These are phyloP conservation scores for Phylloscopus trochiloides DNA, from an alignment of 2,113 vertebrate species.

Conservation along the genomic window DNA sequence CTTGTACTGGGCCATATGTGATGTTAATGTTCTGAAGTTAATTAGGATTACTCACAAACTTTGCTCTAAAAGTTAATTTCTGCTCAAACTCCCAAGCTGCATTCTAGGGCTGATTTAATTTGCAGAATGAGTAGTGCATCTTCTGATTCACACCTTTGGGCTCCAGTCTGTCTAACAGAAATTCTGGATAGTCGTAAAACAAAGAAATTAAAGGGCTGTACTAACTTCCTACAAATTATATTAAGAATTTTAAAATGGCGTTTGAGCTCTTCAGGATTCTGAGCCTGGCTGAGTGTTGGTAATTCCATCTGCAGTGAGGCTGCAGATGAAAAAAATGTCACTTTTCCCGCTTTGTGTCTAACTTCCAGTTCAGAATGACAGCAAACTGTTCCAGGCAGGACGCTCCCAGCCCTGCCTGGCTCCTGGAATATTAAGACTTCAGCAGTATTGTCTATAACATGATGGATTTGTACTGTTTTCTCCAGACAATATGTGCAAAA, in stretches of 20 bases:
- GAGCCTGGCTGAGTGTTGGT: neutral
- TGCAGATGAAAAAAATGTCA: neutral
- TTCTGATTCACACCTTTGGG: conserved; percentile 36
- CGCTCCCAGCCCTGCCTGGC: neutral
- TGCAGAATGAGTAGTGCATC: neutral
- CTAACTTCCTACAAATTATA: neutral
- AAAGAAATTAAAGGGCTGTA: neutral
- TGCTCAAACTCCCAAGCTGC: neutral
- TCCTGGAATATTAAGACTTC: neutral
- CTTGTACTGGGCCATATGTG: neutral
- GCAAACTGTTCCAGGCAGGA: neutral
- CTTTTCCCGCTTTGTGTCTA: neutral
- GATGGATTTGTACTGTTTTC: neutral
- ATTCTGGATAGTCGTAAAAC: neutral
- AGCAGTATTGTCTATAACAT: neutral
- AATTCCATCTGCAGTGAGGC: neutral
- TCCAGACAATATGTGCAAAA: neutral
- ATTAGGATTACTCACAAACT: conserved; percentile 54
- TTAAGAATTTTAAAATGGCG: neutral
- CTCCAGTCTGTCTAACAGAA: neutral
- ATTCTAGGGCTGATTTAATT: conserved; percentile 47
- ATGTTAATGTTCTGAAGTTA: conserved; percentile 36
- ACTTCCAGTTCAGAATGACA: neutral
- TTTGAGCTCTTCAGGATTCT: neutral
- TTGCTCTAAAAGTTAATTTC: conserved; percentile 40